A percentile compares a stretch with the other conserved stretches of the same genome.
These are phyloP conservation scores for Tetragnatha montana DNA, from an alignment of 2,888 invertebrate species.

Conservation along the genomic window DNA sequence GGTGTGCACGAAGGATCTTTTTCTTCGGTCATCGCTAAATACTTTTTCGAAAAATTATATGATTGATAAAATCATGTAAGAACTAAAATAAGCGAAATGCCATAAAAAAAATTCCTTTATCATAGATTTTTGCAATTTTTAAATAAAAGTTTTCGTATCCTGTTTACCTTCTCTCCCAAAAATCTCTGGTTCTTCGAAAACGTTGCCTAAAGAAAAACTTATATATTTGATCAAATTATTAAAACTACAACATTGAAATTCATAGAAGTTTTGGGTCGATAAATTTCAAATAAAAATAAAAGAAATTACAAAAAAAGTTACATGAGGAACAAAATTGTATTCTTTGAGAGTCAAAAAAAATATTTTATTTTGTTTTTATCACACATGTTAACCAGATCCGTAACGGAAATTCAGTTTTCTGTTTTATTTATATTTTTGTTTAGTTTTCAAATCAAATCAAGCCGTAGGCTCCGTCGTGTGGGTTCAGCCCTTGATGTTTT, in stretches of 20 bases:
- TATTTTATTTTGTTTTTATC: neutral
- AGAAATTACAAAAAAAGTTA: too few relatives aligned
- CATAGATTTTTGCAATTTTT: neutral
- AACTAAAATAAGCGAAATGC: neutral
- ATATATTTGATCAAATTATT: neutral
- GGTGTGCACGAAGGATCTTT: slow-evolving; percentile 70
- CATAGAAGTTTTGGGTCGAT: neutral
- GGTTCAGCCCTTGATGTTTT: neutral
- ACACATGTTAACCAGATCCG: neutral
- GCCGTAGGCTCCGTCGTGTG: neutral
- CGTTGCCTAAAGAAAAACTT: neutral
- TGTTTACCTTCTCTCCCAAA: neutral
- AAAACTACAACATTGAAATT: neutral
- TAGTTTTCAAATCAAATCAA: slow-evolving; percentile 46
- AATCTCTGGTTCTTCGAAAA: neutral
- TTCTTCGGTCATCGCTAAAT: slow-evolving; percentile 62
- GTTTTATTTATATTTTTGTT: slow-evolving; percentile 23
- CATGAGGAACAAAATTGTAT: neutral
- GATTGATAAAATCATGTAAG: neutral
- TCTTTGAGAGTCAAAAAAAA: neutral
- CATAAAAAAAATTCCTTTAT: neutral
- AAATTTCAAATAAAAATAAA: too few relatives aligned
- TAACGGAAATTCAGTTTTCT: neutral
- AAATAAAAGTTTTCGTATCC: neutral
- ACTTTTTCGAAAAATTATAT: neutral